Evolutionary conservation across 2,113 vertebrate genomes (phyloP), one percentile per base, ranked within the genome.

Genomic region (Chlamydotis undulata): DNA sequence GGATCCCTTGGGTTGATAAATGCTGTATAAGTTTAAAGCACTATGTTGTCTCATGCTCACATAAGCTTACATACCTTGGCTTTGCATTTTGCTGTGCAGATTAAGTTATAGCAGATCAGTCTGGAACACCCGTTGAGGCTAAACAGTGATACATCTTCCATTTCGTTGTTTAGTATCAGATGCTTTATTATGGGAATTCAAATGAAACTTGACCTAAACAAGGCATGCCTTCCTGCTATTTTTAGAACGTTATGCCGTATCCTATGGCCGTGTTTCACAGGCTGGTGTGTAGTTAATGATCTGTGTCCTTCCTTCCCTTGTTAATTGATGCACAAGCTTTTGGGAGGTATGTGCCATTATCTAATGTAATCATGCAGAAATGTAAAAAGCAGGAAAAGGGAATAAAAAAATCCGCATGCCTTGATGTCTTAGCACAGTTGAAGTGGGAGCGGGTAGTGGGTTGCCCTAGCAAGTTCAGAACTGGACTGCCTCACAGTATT

Each of bases 191-290:
- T 26, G 45, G 74, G 70, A 94, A 76, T 94, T 82, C 37, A 89
- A 92, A 59, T 93, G 77, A 85, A 96, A 69, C 65, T 84, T 93
- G 87, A 82, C 77, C 74, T 89, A 73, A 93, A 87, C 77, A 94
- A 89, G 61, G 41, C 69, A 82, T 45, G n/a, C 37, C 74, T 76
- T 75, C 55, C 37, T 85, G 50, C 81, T 95, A 33, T 94, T 89
- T 94, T 93, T 91, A 89, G 74, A 77, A 55, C 1, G 3, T 84
- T 92, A 29, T 65, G 39, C 74, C 29, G 4, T 60, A 76, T 91
- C 57, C 59, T 31, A 4, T 35, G 69, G 84, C 74, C 1, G 0
- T 50, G 39, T 93, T 93, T 87, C 59, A 50, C 55, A 67, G 91
- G 63, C 50, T 0, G 0, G 29, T 31, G 50, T 93, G 63, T 94